These are phyloP conservation scores for Ostrea edulis DNA, from an alignment of 1,140 invertebrate species.

Conservation along the genomic window DNA sequence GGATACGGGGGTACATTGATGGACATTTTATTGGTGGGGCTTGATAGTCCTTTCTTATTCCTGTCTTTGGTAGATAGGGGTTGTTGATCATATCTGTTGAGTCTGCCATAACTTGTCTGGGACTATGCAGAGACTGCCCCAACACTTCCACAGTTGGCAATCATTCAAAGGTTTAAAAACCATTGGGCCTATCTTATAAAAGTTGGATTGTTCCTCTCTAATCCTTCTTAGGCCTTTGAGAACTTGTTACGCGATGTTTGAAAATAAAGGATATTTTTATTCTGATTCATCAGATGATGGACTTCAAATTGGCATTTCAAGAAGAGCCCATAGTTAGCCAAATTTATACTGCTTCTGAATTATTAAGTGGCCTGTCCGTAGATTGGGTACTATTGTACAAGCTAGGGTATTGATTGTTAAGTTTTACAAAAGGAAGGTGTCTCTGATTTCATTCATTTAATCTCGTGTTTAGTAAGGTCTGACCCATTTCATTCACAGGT, in stretches of 20 bases:
- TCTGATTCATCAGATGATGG: conserved; percentile 15
- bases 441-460: conserved; percentile 4
- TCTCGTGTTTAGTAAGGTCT: not conserved
- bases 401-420: not conserved
- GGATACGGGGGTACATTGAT: not conserved
- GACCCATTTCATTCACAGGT: not conserved
- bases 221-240: not conserved
- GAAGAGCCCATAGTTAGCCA: not conserved
- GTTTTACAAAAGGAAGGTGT: not conserved
- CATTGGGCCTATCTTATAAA: conserved; percentile 28
- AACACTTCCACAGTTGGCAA: conserved; percentile 22
- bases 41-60: not conserved
- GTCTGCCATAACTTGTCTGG: not conserved
- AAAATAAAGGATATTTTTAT: not conserved
- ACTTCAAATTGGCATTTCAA: not conserved
- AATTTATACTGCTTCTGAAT: conserved; percentile 3
- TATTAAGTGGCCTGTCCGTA: not conserved
- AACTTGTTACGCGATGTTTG: conserved; percentile 25
- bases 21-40: not conserved
- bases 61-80: conserved; percentile 3
- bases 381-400: not conserved
- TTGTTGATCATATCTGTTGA: not conserved
- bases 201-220: conserved; percentile 28
- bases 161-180: conserved; percentile 25
- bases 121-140: not conserved